Base-by-base conservation (phyloP, 1,140 invertebrate species). In the Globodera rostochiensis region DNA sequence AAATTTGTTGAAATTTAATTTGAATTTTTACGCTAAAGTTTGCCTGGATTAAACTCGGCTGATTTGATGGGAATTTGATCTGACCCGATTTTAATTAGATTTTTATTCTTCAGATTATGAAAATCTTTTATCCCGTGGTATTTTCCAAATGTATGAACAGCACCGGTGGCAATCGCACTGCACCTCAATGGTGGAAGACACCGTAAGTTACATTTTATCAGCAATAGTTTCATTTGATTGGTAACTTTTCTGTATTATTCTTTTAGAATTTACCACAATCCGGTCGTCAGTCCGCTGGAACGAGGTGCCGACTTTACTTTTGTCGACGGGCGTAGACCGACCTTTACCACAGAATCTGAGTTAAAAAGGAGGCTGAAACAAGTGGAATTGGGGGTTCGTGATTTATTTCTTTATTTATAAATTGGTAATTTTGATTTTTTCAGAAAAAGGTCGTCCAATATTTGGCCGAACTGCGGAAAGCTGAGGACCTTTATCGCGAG, bases 271-370 rank as follows among this genome's bases (percentile, higher is more conserved):
- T 87, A 88, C 76, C 45, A 73, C 13, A 80, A 73, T 50, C 87
- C 87, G 3, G 76, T 88, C 50, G 80, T 84, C 13, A 79, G 82
- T 67, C 85, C 88, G 66, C 71, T 88, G 13, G 77, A 85, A 50
- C 60, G 74, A 60, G 85, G 86, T 15, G 80, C 87, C 7, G 87
- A 88, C 80, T 88, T 86, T 74, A 82, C 81, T 49, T 86, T 89
- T 73, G 49, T 79, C 3, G 86, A 84, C 69, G 81, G 85, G 57
- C 74, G 78, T 8, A 70, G 74, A 64, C 86, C 77, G 2, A 4
- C 19, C 47, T 71, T 86, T 25, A 86, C 86, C 15, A 77, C 77
- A 11, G 49, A 81, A 47, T n/a, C 46, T 5, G 82, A 87, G 70
- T 77, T 87, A 13, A 57, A 84, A 53, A 25, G 84, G 73, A 69